Evolutionary conservation across 92 coral and sea anemone genomes (phyloP), one percentile per base, ranked within the genome.

Genomic region (Virgularia gustaviana): DNA sequence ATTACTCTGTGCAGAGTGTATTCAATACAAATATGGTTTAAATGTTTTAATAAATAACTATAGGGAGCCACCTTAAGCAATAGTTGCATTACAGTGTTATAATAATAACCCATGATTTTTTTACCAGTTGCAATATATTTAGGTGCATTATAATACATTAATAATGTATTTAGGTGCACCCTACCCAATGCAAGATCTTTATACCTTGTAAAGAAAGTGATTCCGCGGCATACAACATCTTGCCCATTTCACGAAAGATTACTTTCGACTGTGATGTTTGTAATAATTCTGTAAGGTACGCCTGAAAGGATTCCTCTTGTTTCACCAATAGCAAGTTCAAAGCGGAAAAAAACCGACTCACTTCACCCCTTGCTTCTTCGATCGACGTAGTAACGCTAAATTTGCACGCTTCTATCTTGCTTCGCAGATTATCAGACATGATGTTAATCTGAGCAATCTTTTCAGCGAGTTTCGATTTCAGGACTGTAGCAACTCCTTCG

Each of bases 291-390:
- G 75, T 68, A 9, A 68, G 61, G 32, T 68, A 61, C 47, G 47
- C 44, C 31, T 68, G 75, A 68, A 68, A 68, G 2, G 75, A 68
- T 34, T 68, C 75, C 41, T 68, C 75, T 49, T 68, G 75, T 27
- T 68, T 68, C 34, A 24, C 54, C 31, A 68, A 27, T 15, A 68
- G 60, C 47, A 68, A 34, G 16, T 49, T 68, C 19, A 68, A 37
- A 35, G 61, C 61, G 51, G 41, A 47, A 35, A 68, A 68, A 68
- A 68, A 68, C 75, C 75, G 53, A 32, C 55, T 53, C 18, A 68
- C 75, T 68, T 68, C 75, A 49, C 33, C 29, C 35, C 61, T 68
- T 49, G 75, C 75, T 12, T 55, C 34, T 29, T 68, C 75, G 6
- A 68, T 33, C 3, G 75, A 34, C n/a, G 41, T 29, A 24, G 44